phyloP scores from a whole-genome alignment of 2,113 vertebrate species.

The Rynchops niger region DNA sequence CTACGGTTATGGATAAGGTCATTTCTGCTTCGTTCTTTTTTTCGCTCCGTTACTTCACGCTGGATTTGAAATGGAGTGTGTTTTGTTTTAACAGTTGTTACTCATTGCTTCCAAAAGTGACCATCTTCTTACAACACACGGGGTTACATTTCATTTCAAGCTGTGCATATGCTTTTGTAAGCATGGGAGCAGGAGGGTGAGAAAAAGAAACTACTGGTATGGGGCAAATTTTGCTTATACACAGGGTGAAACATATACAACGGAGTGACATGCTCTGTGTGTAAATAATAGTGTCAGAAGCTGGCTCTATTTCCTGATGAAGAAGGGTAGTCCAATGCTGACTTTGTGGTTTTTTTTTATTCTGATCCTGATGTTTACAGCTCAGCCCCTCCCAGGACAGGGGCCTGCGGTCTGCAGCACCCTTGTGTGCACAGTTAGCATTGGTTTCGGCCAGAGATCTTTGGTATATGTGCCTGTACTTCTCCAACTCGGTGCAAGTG shows the following conservation, averaged over 20 bases:
- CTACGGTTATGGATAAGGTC: conserved; percentile 30
- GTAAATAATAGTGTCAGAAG: neutral
- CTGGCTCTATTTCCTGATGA: neutral
- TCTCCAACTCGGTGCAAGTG: neutral
- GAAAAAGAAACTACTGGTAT: neutral
- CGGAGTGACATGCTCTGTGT: rapidly evolving
- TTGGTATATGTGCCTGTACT: neutral
- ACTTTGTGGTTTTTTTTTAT: neutral
- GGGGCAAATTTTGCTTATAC: neutral
- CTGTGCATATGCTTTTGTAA: neutral
- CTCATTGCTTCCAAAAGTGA: conserved; percentile 6
- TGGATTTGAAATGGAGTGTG: conserved; percentile 14
- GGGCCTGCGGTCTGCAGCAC: neutral
- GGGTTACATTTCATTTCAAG: neutral
- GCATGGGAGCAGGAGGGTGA: neutral
- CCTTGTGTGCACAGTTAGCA: too few relatives aligned
- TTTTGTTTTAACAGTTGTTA: conserved; percentile 66
- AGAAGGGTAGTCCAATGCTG: neutral
- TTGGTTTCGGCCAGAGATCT: too few relatives aligned
- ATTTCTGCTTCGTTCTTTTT: conserved; percentile 16
- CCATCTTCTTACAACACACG: neutral
- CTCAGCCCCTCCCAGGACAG: neutral
- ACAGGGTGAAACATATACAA: neutral
- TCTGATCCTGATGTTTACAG: neutral
- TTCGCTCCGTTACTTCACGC: neutral